Percentiles rank a stretch among this genome's conserved stretches.
These are phyloP conservation scores for Hypanus sabinus DNA, from an alignment of 2,113 vertebrate genomes.

Conservation along the genomic window DNA sequence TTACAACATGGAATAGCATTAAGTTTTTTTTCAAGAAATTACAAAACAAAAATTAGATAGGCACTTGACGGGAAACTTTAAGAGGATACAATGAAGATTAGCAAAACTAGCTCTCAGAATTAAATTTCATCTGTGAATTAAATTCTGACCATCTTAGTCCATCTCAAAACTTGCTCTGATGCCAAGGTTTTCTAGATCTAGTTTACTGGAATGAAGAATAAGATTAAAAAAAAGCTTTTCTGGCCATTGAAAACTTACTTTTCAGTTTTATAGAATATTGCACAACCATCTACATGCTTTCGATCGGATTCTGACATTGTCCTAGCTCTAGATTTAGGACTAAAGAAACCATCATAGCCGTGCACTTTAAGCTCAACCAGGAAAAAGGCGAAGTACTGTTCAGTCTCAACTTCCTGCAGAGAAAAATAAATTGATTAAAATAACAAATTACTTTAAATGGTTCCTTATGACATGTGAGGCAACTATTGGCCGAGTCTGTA, in stretches of 20 bases:
- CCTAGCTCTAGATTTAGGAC: constrained; percentile 92
- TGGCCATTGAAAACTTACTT: constrained; percentile 65
- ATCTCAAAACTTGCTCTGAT: not conserved
- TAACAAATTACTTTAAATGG: not conserved
- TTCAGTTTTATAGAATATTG: constrained; percentile 90
- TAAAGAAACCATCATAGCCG: constrained; percentile 95
- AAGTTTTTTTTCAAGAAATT: too few relatives aligned
- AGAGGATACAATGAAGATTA: not conserved
- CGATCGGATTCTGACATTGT: constrained; percentile 96
- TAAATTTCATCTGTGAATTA: not conserved
- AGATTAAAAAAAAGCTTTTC: not conserved
- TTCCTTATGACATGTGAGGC: too few relatives aligned
- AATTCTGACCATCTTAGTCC: not conserved
- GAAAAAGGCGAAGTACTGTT: constrained; percentile 95
- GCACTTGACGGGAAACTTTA: too few relatives aligned
- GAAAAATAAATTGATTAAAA: not conserved
- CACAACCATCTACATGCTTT: constrained; percentile 94
- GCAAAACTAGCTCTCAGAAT: not conserved
- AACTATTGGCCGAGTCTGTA: too few relatives aligned
- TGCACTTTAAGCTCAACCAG: constrained; percentile 90
- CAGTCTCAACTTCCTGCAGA: constrained; percentile 88
- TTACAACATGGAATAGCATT: not conserved
- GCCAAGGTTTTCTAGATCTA: not conserved
- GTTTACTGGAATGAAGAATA: not conserved
- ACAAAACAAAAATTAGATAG: not conserved